Base-by-base conservation (phyloP, 2,888 invertebrate species). In the Drosophila mimetica region DNA sequence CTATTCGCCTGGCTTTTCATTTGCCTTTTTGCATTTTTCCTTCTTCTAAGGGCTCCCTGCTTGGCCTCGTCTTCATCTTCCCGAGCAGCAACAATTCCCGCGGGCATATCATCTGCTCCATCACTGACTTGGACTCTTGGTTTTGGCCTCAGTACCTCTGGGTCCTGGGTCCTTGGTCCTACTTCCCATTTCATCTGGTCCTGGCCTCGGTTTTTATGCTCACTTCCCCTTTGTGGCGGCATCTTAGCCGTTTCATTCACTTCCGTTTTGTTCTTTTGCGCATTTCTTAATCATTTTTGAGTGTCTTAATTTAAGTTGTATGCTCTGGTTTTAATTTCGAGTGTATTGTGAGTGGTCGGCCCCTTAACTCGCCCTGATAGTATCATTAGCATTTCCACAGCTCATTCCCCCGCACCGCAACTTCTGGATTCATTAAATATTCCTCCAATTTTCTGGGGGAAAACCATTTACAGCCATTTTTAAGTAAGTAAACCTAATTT, bases 261-360 rank as follows among this genome's bases (percentile, higher is more conserved):
- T 69, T 71, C 65, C 63, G 51, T 70, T 74, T 58, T 63, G 57
- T 73, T 63, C 59, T 70, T 73, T 76, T 61, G 53, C 76, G 48
- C 77, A 73, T 86, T 79, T 76, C 78, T 76, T 85, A 87, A 82
- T 87, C 77, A 87, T 87, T 87, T 87, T 82, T 73, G 85, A 87
- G 76, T 75, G 75, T 78, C 78, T 87, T 87, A 82, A 87, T 87
- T 87, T 82, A 75, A 71, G 60, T 75, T 77, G 84, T 70, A 72
- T 73, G 63, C 64, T 75, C 55, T 70, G 75, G 73, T 74, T 83
- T 80, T 83, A 73, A 82, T 79, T 77, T 67, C 63, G 34, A 71
- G 74, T 76, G 44, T 79, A 50, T 55, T 54, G 42, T 53, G 22
- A 47, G 47, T 55, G 20, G 39, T 13, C 13, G 14, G 18, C 60